These are phyloP conservation scores for Condylura cristata DNA, from an alignment of 2,113 vertebrate species.

Conservation along the genomic window DNA sequence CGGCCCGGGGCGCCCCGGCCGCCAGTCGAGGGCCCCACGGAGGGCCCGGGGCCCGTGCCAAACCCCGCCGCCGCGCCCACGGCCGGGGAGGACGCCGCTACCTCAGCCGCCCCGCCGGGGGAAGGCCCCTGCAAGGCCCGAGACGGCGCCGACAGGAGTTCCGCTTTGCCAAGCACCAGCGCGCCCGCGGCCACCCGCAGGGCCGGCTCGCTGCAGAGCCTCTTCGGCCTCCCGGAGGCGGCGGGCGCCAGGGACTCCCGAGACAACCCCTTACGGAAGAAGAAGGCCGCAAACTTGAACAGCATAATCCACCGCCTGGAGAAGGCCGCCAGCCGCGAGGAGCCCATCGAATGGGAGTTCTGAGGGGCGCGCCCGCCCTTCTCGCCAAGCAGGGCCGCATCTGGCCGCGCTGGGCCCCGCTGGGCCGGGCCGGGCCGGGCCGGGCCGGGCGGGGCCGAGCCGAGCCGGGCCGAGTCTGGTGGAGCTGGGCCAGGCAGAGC, in stretches of 20 bases:
- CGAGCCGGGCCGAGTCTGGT: constrained; percentile 82
- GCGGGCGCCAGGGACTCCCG: constrained; percentile 92
- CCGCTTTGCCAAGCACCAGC: constrained; percentile 92
- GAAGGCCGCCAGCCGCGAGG: constrained; percentile 97
- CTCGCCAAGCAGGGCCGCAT: constrained; percentile 52
- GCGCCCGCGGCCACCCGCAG: constrained; percentile 79
- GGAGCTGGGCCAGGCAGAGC: constrained; percentile 85
- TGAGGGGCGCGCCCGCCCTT: constrained; percentile 86
- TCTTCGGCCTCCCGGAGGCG: constrained; percentile 94
- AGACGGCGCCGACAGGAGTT: constrained; percentile 83
- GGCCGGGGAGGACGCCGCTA: constrained; percentile 89
- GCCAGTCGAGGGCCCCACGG: constrained; percentile 78
- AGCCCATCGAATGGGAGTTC: constrained; percentile 98
- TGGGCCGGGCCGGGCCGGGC: constrained; percentile 65
- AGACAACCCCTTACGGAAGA: constrained; percentile 97
- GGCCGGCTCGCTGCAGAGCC: constrained; percentile 87
- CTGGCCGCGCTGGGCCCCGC: constrained; percentile 51
- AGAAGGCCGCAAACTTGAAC: constrained; percentile 99
- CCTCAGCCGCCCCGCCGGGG: constrained; percentile 88
- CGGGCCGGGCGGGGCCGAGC: constrained; percentile 80
- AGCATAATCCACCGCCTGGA: constrained; percentile 99
- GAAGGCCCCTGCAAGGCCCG: constrained; percentile 84
- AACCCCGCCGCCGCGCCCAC: constrained; percentile 85
- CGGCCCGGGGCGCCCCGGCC: constrained; percentile 80
- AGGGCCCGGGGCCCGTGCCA: constrained; percentile 83